Conservation (phyloP, 1,140 invertebrate species). For the Trypoxylus dichotomus region DNA sequence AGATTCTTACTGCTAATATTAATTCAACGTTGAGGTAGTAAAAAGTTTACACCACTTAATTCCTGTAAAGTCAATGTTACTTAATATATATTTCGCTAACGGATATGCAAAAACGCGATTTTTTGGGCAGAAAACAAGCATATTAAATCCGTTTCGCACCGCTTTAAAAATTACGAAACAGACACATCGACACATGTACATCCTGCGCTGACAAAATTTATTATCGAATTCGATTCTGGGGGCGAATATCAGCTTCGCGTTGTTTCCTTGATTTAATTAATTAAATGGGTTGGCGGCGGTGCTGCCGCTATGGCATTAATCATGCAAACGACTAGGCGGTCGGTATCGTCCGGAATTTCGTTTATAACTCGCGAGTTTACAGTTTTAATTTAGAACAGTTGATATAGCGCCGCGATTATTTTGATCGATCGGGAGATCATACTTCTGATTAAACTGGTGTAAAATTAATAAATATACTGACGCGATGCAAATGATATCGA, state of each 20-base stretch:
- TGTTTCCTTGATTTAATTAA: constrained; percentile 23
- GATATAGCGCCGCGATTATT: neutral
- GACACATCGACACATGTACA: constrained; percentile 12
- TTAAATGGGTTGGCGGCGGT: constrained; percentile 10
- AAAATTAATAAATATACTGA: too few species aligned
- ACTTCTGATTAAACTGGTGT: neutral
- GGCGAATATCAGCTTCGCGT: constrained; percentile 17
- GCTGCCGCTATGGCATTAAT: constrained; percentile 9
- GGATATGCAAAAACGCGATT: too few species aligned
- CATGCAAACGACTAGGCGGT: constrained; percentile 20
- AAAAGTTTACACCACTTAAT: too few species aligned
- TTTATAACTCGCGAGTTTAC: constrained; percentile 7
- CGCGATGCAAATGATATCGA: too few species aligned
- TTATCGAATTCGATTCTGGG: neutral
- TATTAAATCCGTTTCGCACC: neutral
- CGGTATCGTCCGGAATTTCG: constrained; percentile 17
- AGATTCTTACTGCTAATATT: too few species aligned
- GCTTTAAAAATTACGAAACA: neutral
- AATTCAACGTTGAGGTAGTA: too few species aligned
- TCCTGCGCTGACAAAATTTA: neutral
- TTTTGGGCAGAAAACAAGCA: neutral
- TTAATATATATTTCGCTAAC: too few species aligned
- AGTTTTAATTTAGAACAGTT: constrained; percentile 13
- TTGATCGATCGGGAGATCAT: neutral
- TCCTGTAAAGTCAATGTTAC: too few species aligned